Conservation (phyloP, 1,140 invertebrate species). For the Hypothenemus hampei region DNA sequence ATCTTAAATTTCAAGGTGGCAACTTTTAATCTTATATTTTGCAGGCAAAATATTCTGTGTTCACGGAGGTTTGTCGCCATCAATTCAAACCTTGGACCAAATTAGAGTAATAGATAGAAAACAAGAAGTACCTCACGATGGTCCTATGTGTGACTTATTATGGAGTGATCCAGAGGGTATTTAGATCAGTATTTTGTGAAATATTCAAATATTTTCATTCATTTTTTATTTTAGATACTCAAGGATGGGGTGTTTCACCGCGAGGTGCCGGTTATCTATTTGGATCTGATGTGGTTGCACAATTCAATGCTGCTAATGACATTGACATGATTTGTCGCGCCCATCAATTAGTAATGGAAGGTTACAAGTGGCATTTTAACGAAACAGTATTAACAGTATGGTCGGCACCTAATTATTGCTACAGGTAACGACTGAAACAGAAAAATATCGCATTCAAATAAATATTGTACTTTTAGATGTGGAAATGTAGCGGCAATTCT, state of each 20-base stretch:
- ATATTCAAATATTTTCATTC: background rate
- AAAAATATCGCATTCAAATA: too few relatives aligned
- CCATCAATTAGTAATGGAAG: slow-evolving; percentile 99
- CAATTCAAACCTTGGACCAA: slow-evolving; percentile 98
- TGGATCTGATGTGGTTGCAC: slow-evolving; percentile 93
- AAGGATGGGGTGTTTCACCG: slow-evolving; percentile 94
- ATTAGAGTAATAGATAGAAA: slow-evolving; percentile 98
- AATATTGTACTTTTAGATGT: slow-evolving; percentile 72
- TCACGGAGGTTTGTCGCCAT: slow-evolving; percentile 98
- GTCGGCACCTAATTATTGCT: slow-evolving; percentile 99
- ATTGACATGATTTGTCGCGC: slow-evolving; percentile 99
- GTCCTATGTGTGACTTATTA: slow-evolving; percentile 98
- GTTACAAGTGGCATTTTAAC: slow-evolving; percentile 99
- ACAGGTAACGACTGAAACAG: too few relatives aligned
- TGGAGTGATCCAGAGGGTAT: slow-evolving; percentile 99
- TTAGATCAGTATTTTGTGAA: too few relatives aligned
- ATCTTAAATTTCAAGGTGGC: background rate
- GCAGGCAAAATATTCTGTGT: slow-evolving; percentile 93
- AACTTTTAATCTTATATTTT: background rate
- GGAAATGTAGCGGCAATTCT: slow-evolving; percentile 99
- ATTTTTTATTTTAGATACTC: slow-evolving; percentile 62
- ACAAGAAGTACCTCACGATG: slow-evolving; percentile 98
- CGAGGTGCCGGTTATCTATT: slow-evolving; percentile 97
- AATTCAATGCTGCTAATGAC: slow-evolving; percentile 95
- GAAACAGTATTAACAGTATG: slow-evolving; percentile 98